Base-by-base conservation (phyloP, 1,140 invertebrate species). In the Trichomalopsis sarcophagae region DNA sequence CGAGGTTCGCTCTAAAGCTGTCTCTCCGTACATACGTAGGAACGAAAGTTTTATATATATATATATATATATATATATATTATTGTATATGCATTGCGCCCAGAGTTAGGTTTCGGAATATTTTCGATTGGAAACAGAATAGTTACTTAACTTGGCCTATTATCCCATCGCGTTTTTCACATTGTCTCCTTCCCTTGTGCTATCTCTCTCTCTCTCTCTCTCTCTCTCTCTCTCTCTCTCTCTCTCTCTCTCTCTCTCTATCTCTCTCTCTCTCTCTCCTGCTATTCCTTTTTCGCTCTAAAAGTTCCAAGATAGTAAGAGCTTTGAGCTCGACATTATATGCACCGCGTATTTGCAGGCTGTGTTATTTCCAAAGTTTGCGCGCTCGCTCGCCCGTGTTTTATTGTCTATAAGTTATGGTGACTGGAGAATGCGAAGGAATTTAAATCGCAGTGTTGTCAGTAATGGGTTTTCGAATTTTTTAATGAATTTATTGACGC, bases 61-160 rank as follows among this genome's bases (percentile, higher is more conserved):
- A 27, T 27, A 27, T 27, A 27, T 27, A 27, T 27, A 27, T 27
- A 27, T 79, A 2, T 6, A 7, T 79, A n/a, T n/a, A n/a, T n/a
- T n/a, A n/a, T n/a, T n/a, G n/a, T n/a, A 27, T 68, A 9, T 71
- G 68, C 40, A 33, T 36, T 30, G 27, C 55, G 27, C 78, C 30
- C 17, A 66, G 81, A 66, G 75, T 82, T 66, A 14, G 17, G 21
- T 82, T 76, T 74, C 81, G 50, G 50, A 75, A 76, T 75, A 76
- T 82, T 76, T 75, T 82, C 50, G 50, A 76, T 82, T 50, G 81
- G 50, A 9, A 82, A 74, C 33, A 36, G 80, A 47, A 82, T 82
- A 82, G 69, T 55, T 82, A 23, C 69, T 81, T 73, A 71, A 73
- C 80, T 81, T 71, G 79, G 68, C 47, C 80, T 55, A 82, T 82